Evolutionary conservation across 2,113 vertebrate genomes (phyloP).

Genomic region (Nycticorax nycticorax): DNA sequence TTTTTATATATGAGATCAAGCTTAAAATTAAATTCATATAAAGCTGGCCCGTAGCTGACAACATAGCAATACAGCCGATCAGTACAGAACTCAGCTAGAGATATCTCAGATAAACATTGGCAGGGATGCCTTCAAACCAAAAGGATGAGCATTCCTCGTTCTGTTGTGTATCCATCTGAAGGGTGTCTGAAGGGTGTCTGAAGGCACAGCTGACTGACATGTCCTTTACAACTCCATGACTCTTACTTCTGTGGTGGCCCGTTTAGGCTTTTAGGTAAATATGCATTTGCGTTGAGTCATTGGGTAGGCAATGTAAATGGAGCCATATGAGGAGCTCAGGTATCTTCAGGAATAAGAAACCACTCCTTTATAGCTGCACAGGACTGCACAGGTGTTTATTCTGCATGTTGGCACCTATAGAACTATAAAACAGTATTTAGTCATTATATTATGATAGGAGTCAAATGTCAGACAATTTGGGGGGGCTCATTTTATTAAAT

Average conservation of each 20-base stretch:
- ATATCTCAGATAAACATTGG: fast-evolving
- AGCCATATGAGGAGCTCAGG: neutral
- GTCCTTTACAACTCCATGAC: neutral
- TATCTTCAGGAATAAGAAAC: neutral
- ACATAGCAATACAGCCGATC: fast-evolving
- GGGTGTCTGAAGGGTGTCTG: neutral
- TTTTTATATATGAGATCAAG: neutral
- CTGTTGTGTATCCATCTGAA: neutral
- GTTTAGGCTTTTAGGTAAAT: neutral
- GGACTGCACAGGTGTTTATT: neutral
- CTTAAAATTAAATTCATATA: neutral
- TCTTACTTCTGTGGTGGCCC: neutral
- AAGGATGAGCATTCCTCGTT: fast-evolving
- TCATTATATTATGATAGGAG: neutral
- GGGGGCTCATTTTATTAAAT: neutral
- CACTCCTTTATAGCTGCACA: neutral
- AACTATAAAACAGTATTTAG: neutral
- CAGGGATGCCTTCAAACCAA: neutral
- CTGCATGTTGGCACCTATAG: neutral
- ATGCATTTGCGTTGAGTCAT: neutral
- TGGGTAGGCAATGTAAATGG: neutral
- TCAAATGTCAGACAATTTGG: neutral
- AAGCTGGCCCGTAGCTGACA: neutral
- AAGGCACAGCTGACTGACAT: neutral
- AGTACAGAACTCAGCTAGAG: neutral